Conservation (phyloP, 2,888 invertebrate genomes). For the Ophion ellenae region DNA sequence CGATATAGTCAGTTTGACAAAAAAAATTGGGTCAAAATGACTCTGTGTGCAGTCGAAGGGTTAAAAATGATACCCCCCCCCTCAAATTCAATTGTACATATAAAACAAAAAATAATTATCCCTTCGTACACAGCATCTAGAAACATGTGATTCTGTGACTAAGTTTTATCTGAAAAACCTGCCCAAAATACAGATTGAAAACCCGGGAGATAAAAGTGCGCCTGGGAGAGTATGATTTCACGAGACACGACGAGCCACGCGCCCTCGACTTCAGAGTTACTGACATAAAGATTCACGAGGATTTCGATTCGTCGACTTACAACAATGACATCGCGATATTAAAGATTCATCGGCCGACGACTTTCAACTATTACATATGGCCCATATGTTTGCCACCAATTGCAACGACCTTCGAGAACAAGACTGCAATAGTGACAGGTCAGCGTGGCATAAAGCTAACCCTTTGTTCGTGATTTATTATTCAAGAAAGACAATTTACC, state of each 20-base stretch:
- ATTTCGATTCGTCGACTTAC: slow-evolving; percentile 88
- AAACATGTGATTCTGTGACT: background rate
- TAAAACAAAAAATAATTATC: too few relatives aligned
- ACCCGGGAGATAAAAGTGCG: slow-evolving; percentile 88
- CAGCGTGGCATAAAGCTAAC: slow-evolving; percentile 12
- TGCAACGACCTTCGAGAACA: slow-evolving; percentile 86
- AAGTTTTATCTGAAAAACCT: background rate
- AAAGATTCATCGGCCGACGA: slow-evolving; percentile 87
- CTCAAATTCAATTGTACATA: too few relatives aligned
- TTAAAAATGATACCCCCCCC: too few relatives aligned
- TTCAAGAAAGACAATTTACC: background rate
- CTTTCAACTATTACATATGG: slow-evolving; percentile 92
- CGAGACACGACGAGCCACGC: slow-evolving; percentile 88
- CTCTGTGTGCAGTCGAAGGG: too few relatives aligned
- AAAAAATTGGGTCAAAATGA: too few relatives aligned
- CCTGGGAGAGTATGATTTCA: slow-evolving; percentile 93
- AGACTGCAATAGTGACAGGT: slow-evolving; percentile 89
- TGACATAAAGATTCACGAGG: slow-evolving; percentile 88
- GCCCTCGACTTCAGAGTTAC: slow-evolving; percentile 89
- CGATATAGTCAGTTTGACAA: too few relatives aligned
- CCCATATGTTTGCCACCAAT: slow-evolving; percentile 92
- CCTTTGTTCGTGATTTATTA: background rate
- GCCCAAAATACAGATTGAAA: slow-evolving; percentile 84
- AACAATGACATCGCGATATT: slow-evolving; percentile 92
- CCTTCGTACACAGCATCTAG: too few relatives aligned